phyloP scores from a whole-genome alignment of 2,113 vertebrate species.

The Actinemys pallida region DNA sequence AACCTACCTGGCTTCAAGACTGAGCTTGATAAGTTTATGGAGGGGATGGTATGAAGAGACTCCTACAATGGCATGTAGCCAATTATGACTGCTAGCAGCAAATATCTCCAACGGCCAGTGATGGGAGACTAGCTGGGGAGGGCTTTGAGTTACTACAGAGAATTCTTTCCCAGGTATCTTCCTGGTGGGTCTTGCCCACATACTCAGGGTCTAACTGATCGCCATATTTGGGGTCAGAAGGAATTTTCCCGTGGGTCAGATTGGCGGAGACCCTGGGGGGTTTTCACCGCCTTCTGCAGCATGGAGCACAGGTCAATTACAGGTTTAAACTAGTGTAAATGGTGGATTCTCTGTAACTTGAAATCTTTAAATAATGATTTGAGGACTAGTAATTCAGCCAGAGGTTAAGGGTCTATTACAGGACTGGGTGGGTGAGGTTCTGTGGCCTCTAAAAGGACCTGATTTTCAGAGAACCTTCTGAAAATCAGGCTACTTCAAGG shows the following conservation, averaged over 20 bases:
- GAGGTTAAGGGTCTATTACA: neutral
- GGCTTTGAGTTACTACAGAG: neutral
- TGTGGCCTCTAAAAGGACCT: neutral
- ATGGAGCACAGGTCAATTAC: too few species aligned
- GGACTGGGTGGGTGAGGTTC: neutral
- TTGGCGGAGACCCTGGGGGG: too few species aligned
- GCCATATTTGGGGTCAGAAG: too few species aligned
- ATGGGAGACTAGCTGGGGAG: neutral
- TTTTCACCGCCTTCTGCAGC: too few species aligned
- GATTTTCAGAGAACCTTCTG: constrained; percentile 15
- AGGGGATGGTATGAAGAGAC: neutral
- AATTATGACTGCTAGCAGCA: neutral
- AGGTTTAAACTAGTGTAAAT: too few species aligned
- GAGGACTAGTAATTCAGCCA: neutral
- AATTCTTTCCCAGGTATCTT: too few species aligned
- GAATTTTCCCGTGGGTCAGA: too few species aligned
- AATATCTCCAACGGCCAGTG: neutral
- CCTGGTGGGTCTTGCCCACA: too few species aligned
- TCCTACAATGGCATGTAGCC: neutral
- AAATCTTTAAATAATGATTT: neutral
- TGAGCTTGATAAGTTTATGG: neutral
- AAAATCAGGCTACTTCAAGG: neutral
- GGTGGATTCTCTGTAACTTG: neutral
- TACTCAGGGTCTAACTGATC: too few species aligned
- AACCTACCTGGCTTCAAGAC: neutral